Evolutionary conservation across 2,888 invertebrate genomes (phyloP).

Genomic region (Eucera pruinosa): DNA sequence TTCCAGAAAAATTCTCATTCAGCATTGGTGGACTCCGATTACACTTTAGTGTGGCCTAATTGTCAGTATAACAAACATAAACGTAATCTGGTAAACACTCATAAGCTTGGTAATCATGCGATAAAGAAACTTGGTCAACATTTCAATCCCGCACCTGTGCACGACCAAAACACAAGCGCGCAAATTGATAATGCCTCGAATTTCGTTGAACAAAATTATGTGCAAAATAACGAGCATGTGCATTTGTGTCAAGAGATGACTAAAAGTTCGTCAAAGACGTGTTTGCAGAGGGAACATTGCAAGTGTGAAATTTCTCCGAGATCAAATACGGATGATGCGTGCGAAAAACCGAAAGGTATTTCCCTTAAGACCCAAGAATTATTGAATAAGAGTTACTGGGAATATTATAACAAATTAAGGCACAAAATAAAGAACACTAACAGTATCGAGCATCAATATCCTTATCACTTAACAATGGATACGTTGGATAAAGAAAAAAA

Average conservation of each 20-base stretch:
- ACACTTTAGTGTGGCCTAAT: constrained; percentile 54
- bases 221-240: not conserved
- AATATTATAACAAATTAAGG: constrained; percentile 76
- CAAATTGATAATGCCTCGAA: constrained; percentile 15
- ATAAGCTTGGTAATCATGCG: constrained; percentile 7
- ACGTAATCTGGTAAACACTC: constrained; percentile 25
- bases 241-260: not conserved
- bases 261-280: constrained; percentile 13
- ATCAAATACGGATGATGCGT: constrained; percentile 36
- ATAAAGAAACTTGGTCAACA: constrained; percentile 8
- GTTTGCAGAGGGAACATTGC: constrained; percentile 20
- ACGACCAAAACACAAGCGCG: not conserved
- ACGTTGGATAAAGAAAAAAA: constrained; percentile 62
- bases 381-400: constrained; percentile 78
- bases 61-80: constrained; percentile 55
- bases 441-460: constrained; percentile 61
- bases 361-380: constrained; percentile 75
- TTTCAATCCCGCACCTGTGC: constrained; percentile 10
- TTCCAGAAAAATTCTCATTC: constrained; percentile 62
- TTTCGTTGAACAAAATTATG: constrained; percentile 13
- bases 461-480: constrained; percentile 64
- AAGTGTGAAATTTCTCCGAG: constrained; percentile 42
- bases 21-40: constrained; percentile 62
- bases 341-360: constrained; percentile 63
- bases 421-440: constrained; percentile 51